Base-by-base conservation (phyloP, 2,113 vertebrate genomes). In the Ellobius talpinus region DNA sequence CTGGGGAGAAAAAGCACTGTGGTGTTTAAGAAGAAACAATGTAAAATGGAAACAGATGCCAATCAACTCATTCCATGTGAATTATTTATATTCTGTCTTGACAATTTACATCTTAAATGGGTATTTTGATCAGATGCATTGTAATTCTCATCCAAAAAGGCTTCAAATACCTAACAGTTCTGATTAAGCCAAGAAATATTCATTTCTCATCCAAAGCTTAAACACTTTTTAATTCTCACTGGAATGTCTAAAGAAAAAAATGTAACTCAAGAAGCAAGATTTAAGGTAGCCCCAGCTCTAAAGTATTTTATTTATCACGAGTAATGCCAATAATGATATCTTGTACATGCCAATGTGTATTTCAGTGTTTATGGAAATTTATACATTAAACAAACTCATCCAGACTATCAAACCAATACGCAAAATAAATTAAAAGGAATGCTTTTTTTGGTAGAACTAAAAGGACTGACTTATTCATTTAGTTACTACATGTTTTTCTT, bases 31-130 rank as follows among this genome's bases (percentile, higher is more conserved):
- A 93, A 93, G 31, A 96, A 92, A 86, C 14, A 87, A 87, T 72
- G n/a, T 72, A 96, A 96, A 72, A 87, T 65, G n/a, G 24, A 89
- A 93, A 74, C 17, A 95, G 21, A 82, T 81, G 47, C 4, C 45
- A 91, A 42, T 73, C 29, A 86, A 79, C 31, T 61, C 55, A 87
- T 8, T 14, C 33, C 4, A 55, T 13, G 1, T 87, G 47, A 72
- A 24, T 90, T 63, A 87, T 65, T 42, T 93, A 50, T 39, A 94
- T 66, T 92, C n/a, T 86, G 52, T 17, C 5, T 39, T 42, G 70
- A 63, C 14, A 92, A 87, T 66, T 84, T 87, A 87, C 33, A 96
- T 78, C 33, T 78, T 91, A 81, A 96, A 65, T 92, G 36, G 42
- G 3, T 29, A 90, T 88, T 90, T 94, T 91, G 55, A 88, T 88